A percentile compares a stretch with the other conserved stretches of the same genome.
Evolutionary conservation across 1,140 invertebrate genomes (phyloP).

Genomic region (Campoletis sonorensis): DNA sequence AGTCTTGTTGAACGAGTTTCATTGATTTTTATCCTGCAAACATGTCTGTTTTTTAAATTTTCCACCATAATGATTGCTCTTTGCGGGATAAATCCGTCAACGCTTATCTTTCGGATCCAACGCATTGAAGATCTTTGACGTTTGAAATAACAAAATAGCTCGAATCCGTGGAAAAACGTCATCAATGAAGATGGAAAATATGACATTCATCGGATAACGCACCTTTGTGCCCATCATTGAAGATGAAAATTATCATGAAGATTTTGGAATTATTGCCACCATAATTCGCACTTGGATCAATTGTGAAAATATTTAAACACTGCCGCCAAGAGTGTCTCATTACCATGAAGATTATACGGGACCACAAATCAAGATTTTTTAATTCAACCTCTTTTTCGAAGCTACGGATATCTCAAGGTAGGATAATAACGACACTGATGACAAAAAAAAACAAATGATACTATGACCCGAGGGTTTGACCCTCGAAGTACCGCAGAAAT

Average conservation of each 20-base stretch:
- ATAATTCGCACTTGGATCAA: not conserved
- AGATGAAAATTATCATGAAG: not conserved
- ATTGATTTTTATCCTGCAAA: no score
- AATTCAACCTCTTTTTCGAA: not conserved
- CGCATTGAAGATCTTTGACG: no score
- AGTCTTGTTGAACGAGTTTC: no score
- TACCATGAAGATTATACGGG: constrained; percentile 22
- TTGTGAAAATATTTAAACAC: not conserved
- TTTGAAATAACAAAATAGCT: not conserved
- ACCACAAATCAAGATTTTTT: not conserved
- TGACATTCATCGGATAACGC: not conserved
- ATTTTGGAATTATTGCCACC: not conserved
- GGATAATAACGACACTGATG: constrained; percentile 12
- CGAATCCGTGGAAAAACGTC: not conserved
- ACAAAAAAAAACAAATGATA: not conserved
- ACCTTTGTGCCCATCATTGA: not conserved
- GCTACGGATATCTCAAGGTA: constrained; percentile 10
- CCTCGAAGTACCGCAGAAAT: no score
- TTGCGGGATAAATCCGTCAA: not conserved
- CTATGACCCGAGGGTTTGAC: not conserved
- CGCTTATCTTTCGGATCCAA: no score
- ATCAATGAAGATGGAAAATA: constrained; percentile 9
- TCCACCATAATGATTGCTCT: no score
- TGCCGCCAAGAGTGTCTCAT: not conserved
- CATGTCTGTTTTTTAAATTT: no score